Evolutionary conservation across 1,140 invertebrate genomes (phyloP).

Genomic region (Agrypnia vestita): DNA sequence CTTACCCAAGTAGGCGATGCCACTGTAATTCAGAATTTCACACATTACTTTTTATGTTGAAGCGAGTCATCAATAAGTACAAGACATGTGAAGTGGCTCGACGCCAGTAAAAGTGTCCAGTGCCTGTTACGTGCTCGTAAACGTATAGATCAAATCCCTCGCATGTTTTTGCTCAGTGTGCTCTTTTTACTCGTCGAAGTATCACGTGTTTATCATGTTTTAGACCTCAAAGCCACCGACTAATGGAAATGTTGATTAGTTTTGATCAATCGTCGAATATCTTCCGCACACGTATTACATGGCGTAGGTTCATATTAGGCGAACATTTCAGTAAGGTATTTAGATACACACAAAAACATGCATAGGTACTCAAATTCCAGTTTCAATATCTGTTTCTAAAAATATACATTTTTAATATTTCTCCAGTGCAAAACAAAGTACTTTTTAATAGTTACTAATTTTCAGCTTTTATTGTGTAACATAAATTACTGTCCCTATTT

Average conservation of each 20-base stretch:
- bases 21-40: conserved; percentile 16
- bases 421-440: too few relatives aligned
- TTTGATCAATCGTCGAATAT: conserved; percentile 29
- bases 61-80: conserved; percentile 16
- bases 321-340: too few relatives aligned
- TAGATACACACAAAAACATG: too few relatives aligned
- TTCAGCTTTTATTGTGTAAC: too few relatives aligned
- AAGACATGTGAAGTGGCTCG: background rate
- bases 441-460: too few relatives aligned
- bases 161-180: background rate
- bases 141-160: background rate
- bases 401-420: too few relatives aligned
- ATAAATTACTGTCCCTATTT: too few relatives aligned
- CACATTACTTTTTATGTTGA: conserved; percentile 30
- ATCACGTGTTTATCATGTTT: background rate
- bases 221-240: conserved; percentile 24
- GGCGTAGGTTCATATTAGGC: background rate
- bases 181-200: background rate
- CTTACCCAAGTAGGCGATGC: too few relatives aligned
- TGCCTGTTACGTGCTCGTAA: background rate
- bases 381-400: too few relatives aligned
- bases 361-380: too few relatives aligned
- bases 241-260: conserved; percentile 34
- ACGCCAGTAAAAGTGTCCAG: background rate
- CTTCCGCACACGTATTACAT: background rate